Conservation (phyloP, 2,113 vertebrate genomes). For the Mandrillus leucophaeus region DNA sequence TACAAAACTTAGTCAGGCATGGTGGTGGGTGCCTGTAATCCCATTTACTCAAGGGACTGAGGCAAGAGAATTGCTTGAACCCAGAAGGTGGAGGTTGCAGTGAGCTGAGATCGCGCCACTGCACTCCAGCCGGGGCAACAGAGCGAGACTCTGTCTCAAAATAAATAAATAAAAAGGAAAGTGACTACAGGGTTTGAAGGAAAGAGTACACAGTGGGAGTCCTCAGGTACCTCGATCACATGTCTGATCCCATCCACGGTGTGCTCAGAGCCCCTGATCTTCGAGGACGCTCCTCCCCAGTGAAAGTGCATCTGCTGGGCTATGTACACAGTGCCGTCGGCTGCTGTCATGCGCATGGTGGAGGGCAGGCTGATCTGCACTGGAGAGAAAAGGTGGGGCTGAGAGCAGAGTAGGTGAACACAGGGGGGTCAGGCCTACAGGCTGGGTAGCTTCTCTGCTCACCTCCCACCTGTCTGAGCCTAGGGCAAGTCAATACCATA, state of each 20-base stretch:
- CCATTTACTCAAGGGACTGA: too few relatives aligned
- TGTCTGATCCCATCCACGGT: conserved; percentile 91
- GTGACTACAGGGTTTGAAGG: background rate
- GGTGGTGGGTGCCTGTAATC: too few relatives aligned
- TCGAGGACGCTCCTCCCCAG: conserved; percentile 90
- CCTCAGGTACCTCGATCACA: conserved; percentile 88
- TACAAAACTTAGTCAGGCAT: too few relatives aligned
- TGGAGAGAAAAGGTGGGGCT: conserved; percentile 59
- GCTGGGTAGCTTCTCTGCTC: fast-evolving
- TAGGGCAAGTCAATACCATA: background rate
- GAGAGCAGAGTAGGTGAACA: fast-evolving
- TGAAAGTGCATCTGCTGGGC: conserved; percentile 95
- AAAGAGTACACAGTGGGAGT: fast-evolving
- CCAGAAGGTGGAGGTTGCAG: too few relatives aligned
- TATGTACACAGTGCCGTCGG: conserved; percentile 83
- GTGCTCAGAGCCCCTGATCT: conserved; percentile 93
- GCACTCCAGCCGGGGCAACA: too few relatives aligned
- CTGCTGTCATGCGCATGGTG: conserved; percentile 86
- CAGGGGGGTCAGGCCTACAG: fast-evolving
- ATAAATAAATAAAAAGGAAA: background rate
- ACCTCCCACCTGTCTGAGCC: background rate
- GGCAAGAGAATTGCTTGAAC: too few relatives aligned
- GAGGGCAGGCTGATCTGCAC: conserved; percentile 91
- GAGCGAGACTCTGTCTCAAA: too few relatives aligned
- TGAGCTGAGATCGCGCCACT: too few relatives aligned